Percentiles rank a stretch among this genome's conserved stretches.
Conservation (phyloP, 1,140 invertebrate genomes). For the Centruroides sculpturatus region DNA sequence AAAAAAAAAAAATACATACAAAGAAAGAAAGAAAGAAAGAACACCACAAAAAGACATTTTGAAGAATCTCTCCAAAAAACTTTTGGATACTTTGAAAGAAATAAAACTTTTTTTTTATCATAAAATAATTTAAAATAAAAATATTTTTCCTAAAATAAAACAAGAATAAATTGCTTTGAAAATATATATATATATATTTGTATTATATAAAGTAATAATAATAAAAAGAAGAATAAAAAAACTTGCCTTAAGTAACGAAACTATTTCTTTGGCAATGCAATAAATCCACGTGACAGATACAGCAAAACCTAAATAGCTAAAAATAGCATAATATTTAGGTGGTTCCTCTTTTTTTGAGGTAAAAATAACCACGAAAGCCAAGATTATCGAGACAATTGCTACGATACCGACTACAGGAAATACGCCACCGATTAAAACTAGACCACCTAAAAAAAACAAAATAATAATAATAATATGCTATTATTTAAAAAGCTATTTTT, state of each 20-base stretch:
- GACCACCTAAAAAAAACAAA: slow-evolving; percentile 29
- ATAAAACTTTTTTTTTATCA: too few species aligned
- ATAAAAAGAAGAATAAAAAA: neutral
- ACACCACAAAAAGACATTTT: too few species aligned
- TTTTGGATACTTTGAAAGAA: too few species aligned
- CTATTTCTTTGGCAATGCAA: slow-evolving; percentile 47
- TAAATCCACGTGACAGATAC: slow-evolving; percentile 50
- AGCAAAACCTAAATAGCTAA: slow-evolving; percentile 47
- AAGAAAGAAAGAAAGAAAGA: too few species aligned
- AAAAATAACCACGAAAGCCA: slow-evolving; percentile 26
- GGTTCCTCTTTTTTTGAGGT: slow-evolving; percentile 25
- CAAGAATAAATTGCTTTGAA: too few species aligned
- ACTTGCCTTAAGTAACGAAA: slow-evolving; percentile 38
- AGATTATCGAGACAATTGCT: slow-evolving; percentile 20
- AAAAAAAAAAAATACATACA: too few species aligned
- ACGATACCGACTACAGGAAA: slow-evolving; percentile 26
- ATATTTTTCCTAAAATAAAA: too few species aligned
- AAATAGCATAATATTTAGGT: slow-evolving; percentile 30
- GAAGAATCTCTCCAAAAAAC: too few species aligned
- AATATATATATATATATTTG: too few species aligned
- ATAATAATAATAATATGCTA: neutral
- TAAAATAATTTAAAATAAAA: too few species aligned
- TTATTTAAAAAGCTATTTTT: too few species aligned
- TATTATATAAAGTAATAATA: neutral
- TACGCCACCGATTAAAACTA: slow-evolving; percentile 23